Evolutionary conservation across 2,113 vertebrate species (phyloP), one percentile per base, ranked within the genome.

Genomic region (Corythaeola cristata): DNA sequence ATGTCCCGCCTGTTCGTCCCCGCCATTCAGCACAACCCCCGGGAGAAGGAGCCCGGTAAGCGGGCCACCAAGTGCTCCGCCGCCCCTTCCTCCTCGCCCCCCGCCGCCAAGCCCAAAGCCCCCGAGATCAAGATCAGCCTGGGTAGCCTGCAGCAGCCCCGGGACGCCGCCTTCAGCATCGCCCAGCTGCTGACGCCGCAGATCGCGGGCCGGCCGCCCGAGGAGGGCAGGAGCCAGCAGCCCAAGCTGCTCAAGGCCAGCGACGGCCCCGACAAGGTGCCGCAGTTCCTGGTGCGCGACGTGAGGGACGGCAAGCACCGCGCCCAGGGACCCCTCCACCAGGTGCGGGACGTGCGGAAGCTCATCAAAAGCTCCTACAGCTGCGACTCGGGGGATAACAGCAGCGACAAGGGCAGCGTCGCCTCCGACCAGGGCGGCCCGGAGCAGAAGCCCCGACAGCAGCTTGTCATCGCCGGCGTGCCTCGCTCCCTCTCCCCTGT

Each of bases 1-100:
- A 99, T 99, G 99, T 99, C 99, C 7, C 99, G 98, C 78, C 98
- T 99, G 87, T 99, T 99, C 95, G 98, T 99, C 83, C 99, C 99
- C 75, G 98, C 98, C 97, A 99, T 99, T 80, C 99, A 99, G 94
- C 97, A 98, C 93, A 96, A 87, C 9, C 85, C 98, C 73, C 97
- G 92, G 22, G 98, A 99, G 52, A 98, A 95, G 76, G 98, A 98
- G 23, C 78, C 81, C 2, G 92, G 60, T 50, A 98, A 98, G 77
- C 97, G 93, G 86, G 98, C 97, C 5, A 98, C 97, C 33, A 98
- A 97, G 67, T 97, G 97, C 44, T 95, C 96, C 5, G 88, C 97
- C n/a, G 96, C 96, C 5, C 47, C 95, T 22, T 47, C 96, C 32
- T 81, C 96, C 80, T 91, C 95, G 27, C 47, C 88, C 45, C 35